Conservation (phyloP, 2,113 vertebrate genomes). For the Tetraodon nigroviridis region DNA sequence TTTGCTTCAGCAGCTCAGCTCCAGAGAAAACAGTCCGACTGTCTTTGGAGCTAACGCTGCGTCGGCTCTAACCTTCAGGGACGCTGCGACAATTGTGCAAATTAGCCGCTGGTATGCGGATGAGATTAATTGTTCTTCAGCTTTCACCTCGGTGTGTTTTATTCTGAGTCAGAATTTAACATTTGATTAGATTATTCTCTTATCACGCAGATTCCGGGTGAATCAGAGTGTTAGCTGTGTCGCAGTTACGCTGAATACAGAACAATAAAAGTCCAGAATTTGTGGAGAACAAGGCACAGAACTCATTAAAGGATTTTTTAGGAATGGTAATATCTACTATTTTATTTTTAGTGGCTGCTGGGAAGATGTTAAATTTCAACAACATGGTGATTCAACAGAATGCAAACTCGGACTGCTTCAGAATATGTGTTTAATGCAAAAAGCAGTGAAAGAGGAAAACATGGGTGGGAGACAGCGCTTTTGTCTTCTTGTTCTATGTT, state of each 20-base stretch:
- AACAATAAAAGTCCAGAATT: too few relatives aligned
- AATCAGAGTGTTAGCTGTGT: too few relatives aligned
- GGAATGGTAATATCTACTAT: not conserved
- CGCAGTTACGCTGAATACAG: too few relatives aligned
- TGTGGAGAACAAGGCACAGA: not conserved
- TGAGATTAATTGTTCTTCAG: constrained; percentile 23
- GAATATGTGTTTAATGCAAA: not conserved
- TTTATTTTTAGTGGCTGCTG: too few relatives aligned
- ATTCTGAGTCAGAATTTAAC: constrained; percentile 16
- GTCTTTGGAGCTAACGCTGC: too few relatives aligned
- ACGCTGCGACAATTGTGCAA: constrained; percentile 22
- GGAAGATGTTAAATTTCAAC: not conserved
- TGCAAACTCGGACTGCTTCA: too few relatives aligned
- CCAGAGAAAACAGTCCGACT: not conserved
- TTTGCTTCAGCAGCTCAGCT: not conserved
- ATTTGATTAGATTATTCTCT: constrained; percentile 18
- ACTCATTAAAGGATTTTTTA: not conserved
- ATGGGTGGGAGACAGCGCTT: too few relatives aligned
- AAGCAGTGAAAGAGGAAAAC: not conserved
- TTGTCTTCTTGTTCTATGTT: not conserved
- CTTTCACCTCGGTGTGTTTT: not conserved
- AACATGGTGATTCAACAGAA: too few relatives aligned
- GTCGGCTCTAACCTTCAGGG: constrained; percentile 2
- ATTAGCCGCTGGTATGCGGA: constrained; percentile 47
- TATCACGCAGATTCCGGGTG: constrained; percentile 6